Base-by-base conservation (phyloP, 92 coral and sea anemone genomes). In the Siderastrea radians region DNA sequence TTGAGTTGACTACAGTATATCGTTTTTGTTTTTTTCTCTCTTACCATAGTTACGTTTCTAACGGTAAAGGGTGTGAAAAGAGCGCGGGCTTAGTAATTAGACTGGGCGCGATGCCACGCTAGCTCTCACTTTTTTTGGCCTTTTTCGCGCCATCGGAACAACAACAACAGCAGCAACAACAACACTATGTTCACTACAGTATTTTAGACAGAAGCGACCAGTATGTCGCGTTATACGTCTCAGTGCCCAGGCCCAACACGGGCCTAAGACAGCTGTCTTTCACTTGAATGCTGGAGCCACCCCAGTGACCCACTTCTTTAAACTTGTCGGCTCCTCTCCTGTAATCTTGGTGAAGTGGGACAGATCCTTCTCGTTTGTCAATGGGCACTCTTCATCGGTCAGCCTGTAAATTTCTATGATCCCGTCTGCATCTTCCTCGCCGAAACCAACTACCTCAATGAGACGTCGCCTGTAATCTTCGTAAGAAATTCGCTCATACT, bases 391-490 rank as follows among this genome's bases (percentile, higher is more conserved):
- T 43, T 75, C 54, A 75, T 92, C 95, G 17, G 90, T 75, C 3
- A 85, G 69, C 87, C 51, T 69, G 80, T 88, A 85, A 8, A 82
- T 12, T 43, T 92, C 92, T 84, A 94, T 5, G 16, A 94, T 52
- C 7, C 90, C 95, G 26, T 92, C 92, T 7, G 77, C 80, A 64
- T 72, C 82, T 81, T 90, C 83, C 68, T 94, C 95, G 16, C 84
- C 62, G 4, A 89, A 38, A n/a, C 95, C 96, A 13, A 57, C 75
- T 26, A 50, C 86, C 43, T 85, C 53, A 65, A 84, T 49, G 7
- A 91, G 80, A 7, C 62, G 77, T 54, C 70, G 74, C 83, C 80
- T 82, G 19, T 83, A 83, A 11, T 89, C 93, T 1, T 94, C 92
- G 26, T 92, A 94, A 14, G 93, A 85, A 43, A 89, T 47, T 65